Percentiles rank a stretch among this genome's conserved stretches.
Conservation (phyloP, 2,113 vertebrate genomes). For the Naja naja region DNA sequence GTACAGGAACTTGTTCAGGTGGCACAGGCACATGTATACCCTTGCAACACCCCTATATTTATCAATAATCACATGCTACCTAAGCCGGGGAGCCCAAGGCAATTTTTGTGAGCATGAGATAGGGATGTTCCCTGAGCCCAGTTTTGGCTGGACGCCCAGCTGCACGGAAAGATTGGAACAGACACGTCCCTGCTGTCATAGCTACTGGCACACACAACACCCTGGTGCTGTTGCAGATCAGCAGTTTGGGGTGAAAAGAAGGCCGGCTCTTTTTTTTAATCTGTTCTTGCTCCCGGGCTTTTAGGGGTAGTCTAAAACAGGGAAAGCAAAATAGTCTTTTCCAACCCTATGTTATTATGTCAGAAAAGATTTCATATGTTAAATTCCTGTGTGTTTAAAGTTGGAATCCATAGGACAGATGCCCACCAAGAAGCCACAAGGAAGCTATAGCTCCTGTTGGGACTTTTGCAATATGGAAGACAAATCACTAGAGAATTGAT, state of each 20-base stretch:
- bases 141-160: slow-evolving; percentile 6
- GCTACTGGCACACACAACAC: background rate
- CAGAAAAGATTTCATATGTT: background rate
- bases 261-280: background rate
- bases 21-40: background rate
- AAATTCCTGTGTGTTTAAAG: background rate
- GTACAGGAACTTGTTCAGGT: slow-evolving; percentile 1
- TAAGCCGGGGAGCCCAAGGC: slow-evolving; percentile 20
- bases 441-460: background rate
- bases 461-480: background rate
- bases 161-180: slow-evolving; percentile 23
- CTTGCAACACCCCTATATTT: slow-evolving; percentile 31
- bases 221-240: background rate
- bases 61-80: slow-evolving; percentile 25
- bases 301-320: too few relatives aligned
- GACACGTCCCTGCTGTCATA: slow-evolving; percentile 24
- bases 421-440: background rate
- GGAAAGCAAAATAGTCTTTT: background rate
- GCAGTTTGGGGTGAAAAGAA: background rate
- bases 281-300: background rate
- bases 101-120: slow-evolving; percentile 7
- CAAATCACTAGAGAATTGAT: background rate
- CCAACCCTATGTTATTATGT: too few relatives aligned
- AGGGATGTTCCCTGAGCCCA: slow-evolving; percentile 11
- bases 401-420: background rate